These are phyloP conservation scores for Acromyrmex charruanus DNA, from an alignment of 1,140 invertebrate species.

Conservation along the genomic window DNA sequence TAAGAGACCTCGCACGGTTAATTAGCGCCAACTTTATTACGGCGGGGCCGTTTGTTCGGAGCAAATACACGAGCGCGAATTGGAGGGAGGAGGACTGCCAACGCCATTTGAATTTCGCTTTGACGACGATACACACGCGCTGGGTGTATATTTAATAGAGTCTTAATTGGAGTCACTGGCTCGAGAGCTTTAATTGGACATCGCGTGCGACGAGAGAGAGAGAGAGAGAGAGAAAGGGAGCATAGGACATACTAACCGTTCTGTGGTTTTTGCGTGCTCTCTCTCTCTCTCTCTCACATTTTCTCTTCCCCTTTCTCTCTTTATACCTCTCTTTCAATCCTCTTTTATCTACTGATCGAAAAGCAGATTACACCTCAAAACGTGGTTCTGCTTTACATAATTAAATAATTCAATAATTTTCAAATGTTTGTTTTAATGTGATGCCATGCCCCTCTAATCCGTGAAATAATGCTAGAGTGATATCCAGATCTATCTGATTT, in stretches of 20 bases:
- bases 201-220: slow-evolving; percentile 55
- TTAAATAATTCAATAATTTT: slow-evolving; percentile 65
- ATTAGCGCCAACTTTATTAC: slow-evolving; percentile 75
- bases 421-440: slow-evolving; percentile 66
- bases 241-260: not conserved
- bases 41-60: slow-evolving; percentile 69
- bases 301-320: not conserved
- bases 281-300: not conserved
- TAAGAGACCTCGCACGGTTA: slow-evolving; percentile 69
- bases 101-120: slow-evolving; percentile 75
- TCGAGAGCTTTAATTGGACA: slow-evolving; percentile 78
- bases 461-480: not conserved
- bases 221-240: not conserved
- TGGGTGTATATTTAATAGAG: slow-evolving; percentile 78
- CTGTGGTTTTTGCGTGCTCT: not conserved
- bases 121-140: slow-evolving; percentile 70
- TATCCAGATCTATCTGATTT: not conserved
- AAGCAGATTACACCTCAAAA: not conserved
- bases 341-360: slow-evolving; percentile 23
- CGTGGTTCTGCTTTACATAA: slow-evolving; percentile 53
- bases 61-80: slow-evolving; percentile 68
- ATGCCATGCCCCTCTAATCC: not conserved
- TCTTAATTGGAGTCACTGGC: slow-evolving; percentile 76
- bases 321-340: not conserved
- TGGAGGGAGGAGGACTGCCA: slow-evolving; percentile 30